phyloP scores from a whole-genome alignment of 2,888 invertebrate genomes.

The Tromatobia lineatoria region DNA sequence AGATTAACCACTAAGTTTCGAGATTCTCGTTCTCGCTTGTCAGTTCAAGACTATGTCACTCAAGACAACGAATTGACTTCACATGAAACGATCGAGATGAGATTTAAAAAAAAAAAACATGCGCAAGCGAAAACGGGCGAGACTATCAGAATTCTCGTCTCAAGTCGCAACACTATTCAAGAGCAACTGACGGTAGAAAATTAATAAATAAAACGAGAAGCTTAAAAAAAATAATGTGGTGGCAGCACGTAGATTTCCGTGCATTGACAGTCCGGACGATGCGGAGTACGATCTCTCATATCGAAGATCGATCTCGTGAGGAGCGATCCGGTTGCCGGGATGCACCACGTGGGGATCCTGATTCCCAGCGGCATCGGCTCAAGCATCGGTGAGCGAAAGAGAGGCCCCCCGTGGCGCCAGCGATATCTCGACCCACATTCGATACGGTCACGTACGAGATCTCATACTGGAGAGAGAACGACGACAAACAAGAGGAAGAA shows the following conservation, averaged over 20 bases:
- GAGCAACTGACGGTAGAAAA: slow-evolving; percentile 5
- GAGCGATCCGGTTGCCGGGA: slow-evolving; percentile 39
- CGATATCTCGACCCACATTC: slow-evolving; percentile 68
- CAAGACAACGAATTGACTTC: too few species aligned
- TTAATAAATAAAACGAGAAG: slow-evolving; percentile 10
- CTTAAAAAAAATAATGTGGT: slow-evolving; percentile 3
- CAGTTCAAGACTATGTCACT: too few species aligned
- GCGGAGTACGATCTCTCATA: slow-evolving; percentile 52
- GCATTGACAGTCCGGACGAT: slow-evolving; percentile 24
- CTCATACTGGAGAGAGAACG: slow-evolving; percentile 34
- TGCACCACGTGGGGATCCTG: slow-evolving; percentile 17
- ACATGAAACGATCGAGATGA: too few species aligned
- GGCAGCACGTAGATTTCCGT: slow-evolving; percentile 25
- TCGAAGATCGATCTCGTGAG: slow-evolving; percentile 54
- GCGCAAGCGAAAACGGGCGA: too few species aligned
- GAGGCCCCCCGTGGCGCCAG: slow-evolving; percentile 59
- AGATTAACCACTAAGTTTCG: too few species aligned
- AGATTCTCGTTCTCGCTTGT: too few species aligned
- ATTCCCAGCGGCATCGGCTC: slow-evolving; percentile 29
- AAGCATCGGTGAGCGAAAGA: slow-evolving; percentile 18
- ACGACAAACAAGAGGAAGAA: slow-evolving; percentile 4
- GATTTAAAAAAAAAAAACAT: too few species aligned
- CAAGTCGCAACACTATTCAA: too few species aligned
- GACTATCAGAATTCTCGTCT: too few species aligned
- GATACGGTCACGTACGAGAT: slow-evolving; percentile 64